A percentile compares a stretch with the other conserved stretches of the same genome.
phyloP scores from a whole-genome alignment of 2,888 invertebrate genomes.

The Bursaphelenchus okinawaensis region DNA sequence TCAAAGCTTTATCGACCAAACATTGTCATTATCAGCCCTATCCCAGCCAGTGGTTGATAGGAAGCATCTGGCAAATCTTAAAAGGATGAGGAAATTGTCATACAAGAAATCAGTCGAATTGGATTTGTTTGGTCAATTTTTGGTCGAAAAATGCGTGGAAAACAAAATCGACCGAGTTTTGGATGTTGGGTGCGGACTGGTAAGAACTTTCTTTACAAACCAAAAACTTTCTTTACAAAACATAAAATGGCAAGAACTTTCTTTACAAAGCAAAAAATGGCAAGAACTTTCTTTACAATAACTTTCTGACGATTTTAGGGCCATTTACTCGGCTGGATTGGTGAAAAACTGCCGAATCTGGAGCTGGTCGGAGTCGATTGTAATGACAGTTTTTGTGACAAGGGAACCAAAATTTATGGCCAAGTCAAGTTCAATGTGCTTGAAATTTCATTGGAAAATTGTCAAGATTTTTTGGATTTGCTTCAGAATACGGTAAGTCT shows the following conservation, averaged over 20 bases:
- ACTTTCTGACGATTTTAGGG: background rate
- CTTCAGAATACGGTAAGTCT: background rate
- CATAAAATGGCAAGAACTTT: conserved; percentile 8
- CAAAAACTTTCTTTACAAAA: background rate
- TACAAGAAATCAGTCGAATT: background rate
- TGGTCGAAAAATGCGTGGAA: conserved; percentile 8
- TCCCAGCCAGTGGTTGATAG: background rate
- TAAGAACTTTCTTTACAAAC: background rate
- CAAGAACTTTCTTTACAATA: background rate
- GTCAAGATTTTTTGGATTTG: background rate
- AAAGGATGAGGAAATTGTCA: background rate
- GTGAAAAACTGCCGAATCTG: background rate
- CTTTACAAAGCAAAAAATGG: background rate
- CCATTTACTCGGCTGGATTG: conserved; percentile 10
- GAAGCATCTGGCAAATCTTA: background rate
- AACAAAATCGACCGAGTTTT: conserved; percentile 13
- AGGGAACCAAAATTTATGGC: background rate
- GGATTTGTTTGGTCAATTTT: conserved; percentile 10
- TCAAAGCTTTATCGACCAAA: no score
- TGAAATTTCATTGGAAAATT: background rate
- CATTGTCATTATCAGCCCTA: background rate
- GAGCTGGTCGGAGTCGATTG: conserved; percentile 9
- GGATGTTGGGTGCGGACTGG: conserved; percentile 26
- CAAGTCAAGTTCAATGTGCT: background rate
- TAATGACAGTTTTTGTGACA: background rate